phyloP scores from a whole-genome alignment of 2,797 vertebrate genomes.

The Lacerta agilis region DNA sequence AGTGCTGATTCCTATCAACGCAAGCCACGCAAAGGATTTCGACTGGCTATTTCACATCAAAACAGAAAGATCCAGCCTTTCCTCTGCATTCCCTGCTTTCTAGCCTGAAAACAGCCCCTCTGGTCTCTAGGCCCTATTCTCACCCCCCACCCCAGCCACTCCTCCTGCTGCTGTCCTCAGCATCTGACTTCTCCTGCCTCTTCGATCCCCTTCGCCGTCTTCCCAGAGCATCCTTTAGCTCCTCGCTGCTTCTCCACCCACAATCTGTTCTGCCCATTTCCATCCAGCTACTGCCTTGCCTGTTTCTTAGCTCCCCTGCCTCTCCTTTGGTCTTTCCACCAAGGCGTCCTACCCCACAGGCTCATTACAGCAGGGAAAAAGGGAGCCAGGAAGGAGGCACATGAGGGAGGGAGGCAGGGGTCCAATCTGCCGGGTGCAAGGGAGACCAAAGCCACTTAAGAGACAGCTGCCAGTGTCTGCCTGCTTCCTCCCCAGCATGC shows the following conservation, averaged over 20 bases:
- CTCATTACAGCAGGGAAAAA: not conserved
- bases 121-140: not conserved
- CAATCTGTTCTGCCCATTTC: not conserved
- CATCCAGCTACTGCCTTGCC: not conserved
- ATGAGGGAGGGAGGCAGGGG: not conserved
- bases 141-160: fast-evolving
- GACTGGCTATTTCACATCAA: not conserved
- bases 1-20: not conserved
- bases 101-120: fast-evolving
- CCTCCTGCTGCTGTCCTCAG: not conserved
- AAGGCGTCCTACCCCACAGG: not conserved
- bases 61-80: not conserved
- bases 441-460: not conserved
- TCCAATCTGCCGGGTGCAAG: too few species aligned
- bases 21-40: not conserved
- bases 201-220: too few species aligned
- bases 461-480: not conserved
- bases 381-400: not conserved
- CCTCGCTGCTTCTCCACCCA: too few species aligned
- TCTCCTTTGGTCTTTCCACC: not conserved
- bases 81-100: not conserved
- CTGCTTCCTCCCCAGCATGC: not conserved
- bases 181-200: not conserved
- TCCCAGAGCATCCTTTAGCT: not conserved
- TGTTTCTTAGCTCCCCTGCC: not conserved